Conservation (phyloP, 2,113 vertebrate species). For the Eleginops maclovinus region DNA sequence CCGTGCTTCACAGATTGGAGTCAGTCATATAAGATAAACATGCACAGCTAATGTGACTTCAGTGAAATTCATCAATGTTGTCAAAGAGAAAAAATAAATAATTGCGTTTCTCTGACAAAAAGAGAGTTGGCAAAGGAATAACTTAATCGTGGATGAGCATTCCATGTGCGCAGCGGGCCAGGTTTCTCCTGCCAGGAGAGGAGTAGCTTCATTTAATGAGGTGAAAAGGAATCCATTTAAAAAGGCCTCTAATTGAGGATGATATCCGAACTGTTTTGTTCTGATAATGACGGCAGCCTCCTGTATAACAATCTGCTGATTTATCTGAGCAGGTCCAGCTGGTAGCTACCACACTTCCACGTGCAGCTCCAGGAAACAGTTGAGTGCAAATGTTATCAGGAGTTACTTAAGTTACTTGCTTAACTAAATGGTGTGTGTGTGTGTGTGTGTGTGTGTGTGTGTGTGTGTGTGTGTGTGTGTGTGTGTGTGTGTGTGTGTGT, state of each 20-base stretch:
- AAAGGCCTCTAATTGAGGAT: conserved; percentile 52
- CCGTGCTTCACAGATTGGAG: background rate
- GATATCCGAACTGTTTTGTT: conserved; percentile 58
- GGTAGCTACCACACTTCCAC: background rate
- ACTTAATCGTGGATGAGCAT: conserved; percentile 16
- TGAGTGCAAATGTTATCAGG: background rate
- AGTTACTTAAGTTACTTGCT: no score
- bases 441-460: background rate
- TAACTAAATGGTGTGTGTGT: background rate
- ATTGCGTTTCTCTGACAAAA: conserved; percentile 21
- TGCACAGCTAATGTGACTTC: background rate
- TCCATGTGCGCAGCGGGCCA: conserved; percentile 28
- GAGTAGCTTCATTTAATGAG: conserved; percentile 53
- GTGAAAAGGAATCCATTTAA: conserved; percentile 26
- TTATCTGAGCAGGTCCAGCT: conserved; percentile 8
- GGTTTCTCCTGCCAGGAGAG: conserved; percentile 35
- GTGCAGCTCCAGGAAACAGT: background rate
- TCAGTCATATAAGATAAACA: background rate
- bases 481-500: background rate
- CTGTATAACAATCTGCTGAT: conserved; percentile 22
- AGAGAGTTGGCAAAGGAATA: conserved; percentile 17
- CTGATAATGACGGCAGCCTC: conserved; percentile 35
- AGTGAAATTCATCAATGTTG: conserved; percentile 14
- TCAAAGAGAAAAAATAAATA: conserved; percentile 21
- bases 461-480: background rate